These are phyloP conservation scores for Melanocharis versteri DNA, from an alignment of 2,113 vertebrate species.

Conservation along the genomic window DNA sequence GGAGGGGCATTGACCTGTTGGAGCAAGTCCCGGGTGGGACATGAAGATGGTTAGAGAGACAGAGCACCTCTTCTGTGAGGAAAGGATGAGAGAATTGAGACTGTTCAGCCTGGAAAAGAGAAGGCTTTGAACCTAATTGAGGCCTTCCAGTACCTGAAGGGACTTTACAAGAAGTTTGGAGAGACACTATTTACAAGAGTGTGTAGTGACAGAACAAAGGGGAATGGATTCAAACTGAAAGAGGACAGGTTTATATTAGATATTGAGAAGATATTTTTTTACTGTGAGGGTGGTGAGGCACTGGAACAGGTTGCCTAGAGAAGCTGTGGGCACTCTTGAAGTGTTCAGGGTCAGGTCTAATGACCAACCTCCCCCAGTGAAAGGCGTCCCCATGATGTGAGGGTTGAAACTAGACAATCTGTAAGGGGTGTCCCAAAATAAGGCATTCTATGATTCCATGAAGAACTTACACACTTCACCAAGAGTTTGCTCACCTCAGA, in stretches of 20 bases:
- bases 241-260: not conserved
- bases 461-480: not conserved
- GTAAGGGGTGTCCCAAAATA: too few species aligned
- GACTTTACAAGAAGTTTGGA: not conserved
- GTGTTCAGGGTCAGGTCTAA: not conserved
- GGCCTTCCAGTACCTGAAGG: not conserved
- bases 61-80: not conserved
- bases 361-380: not conserved
- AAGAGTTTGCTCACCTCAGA: not conserved
- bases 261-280: not conserved
- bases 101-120: not conserved
- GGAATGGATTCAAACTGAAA: not conserved
- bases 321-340: not conserved
- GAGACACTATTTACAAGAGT: not conserved
- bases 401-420: not conserved
- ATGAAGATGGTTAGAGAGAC: not conserved
- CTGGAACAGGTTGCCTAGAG: not conserved
- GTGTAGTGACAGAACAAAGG: not conserved
- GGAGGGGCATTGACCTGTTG: accelerated
- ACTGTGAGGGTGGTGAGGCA: not conserved
- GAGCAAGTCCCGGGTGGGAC: not conserved
- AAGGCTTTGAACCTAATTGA: not conserved
- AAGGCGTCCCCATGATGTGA: not conserved
- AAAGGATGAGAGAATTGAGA: not conserved
- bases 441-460: not conserved